Conservation (phyloP, 2,797 vertebrate genomes). For the Hydrolagus colliei region DNA sequence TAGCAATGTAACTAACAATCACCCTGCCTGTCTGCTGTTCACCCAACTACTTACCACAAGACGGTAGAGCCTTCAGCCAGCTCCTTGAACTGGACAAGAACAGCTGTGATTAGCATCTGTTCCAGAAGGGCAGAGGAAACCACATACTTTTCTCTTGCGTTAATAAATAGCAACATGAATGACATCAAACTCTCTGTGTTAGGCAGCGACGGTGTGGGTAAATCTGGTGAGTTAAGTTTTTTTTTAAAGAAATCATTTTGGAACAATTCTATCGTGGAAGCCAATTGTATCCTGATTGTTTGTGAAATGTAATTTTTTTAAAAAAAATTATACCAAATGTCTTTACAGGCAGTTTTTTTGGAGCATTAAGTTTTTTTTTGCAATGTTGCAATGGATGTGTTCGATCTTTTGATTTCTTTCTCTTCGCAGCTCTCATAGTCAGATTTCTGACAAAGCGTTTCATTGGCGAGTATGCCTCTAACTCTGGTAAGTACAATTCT, state of each 20-base stretch:
- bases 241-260: too few relatives aligned
- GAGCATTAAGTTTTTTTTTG: not conserved
- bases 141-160: not conserved
- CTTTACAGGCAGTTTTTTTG: not conserved
- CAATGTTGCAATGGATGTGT: not conserved
- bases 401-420: slow-evolving; percentile 20
- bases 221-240: slow-evolving; percentile 59
- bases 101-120: not conserved
- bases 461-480: slow-evolving; percentile 78
- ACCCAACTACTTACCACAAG: too few relatives aligned
- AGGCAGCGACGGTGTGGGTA: slow-evolving; percentile 68
- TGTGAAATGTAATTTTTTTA: too few relatives aligned
- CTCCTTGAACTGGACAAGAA: not conserved
- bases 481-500: slow-evolving; percentile 56
- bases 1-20: not conserved
- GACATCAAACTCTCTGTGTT: slow-evolving; percentile 68
- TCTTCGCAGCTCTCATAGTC: slow-evolving; percentile 65
- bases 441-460: slow-evolving; percentile 73
- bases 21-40: not conserved
- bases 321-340: not conserved
- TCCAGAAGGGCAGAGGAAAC: not conserved
- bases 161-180: slow-evolving; percentile 48
- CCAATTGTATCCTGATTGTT: too few relatives aligned
- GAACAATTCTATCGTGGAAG: too few relatives aligned
- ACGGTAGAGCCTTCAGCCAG: too few relatives aligned